These are phyloP conservation scores for Pteruthius melanotis DNA, from an alignment of 2,113 vertebrate genomes.

Conservation along the genomic window DNA sequence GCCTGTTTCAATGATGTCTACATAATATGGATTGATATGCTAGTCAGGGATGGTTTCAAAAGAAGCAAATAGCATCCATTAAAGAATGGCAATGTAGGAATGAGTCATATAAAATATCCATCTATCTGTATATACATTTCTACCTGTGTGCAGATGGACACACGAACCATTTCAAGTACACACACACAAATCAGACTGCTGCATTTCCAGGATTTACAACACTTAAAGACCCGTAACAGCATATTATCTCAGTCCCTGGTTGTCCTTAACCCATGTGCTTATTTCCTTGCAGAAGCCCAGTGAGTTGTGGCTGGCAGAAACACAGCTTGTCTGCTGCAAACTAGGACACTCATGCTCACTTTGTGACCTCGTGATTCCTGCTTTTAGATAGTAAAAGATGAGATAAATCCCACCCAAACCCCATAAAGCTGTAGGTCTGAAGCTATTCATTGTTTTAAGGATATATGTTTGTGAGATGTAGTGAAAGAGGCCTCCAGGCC, in stretches of 20 bases:
- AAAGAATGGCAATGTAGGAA: neutral
- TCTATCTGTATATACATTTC: neutral
- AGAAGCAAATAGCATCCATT: constrained; percentile 31
- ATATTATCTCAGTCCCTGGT: neutral
- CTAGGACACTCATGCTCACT: neutral
- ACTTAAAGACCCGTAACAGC: neutral
- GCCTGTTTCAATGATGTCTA: constrained; percentile 36
- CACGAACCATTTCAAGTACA: neutral
- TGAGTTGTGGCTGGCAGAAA: neutral
- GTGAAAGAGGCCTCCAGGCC: neutral
- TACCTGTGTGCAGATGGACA: neutral
- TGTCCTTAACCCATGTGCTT: neutral
- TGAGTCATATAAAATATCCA: neutral
- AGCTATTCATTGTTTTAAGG: neutral
- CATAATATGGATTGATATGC: constrained; percentile 50
- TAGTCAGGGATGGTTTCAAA: constrained; percentile 27
- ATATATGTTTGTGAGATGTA: neutral
- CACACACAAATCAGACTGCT: neutral
- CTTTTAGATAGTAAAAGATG: neutral
- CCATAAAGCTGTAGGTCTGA: neutral
- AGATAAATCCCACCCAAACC: neutral
- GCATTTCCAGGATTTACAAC: neutral
- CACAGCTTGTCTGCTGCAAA: neutral
- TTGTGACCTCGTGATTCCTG: neutral
- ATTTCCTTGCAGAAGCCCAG: neutral